Conservation (phyloP, 2,888 invertebrate species). For the Drosophila niveifrons region DNA sequence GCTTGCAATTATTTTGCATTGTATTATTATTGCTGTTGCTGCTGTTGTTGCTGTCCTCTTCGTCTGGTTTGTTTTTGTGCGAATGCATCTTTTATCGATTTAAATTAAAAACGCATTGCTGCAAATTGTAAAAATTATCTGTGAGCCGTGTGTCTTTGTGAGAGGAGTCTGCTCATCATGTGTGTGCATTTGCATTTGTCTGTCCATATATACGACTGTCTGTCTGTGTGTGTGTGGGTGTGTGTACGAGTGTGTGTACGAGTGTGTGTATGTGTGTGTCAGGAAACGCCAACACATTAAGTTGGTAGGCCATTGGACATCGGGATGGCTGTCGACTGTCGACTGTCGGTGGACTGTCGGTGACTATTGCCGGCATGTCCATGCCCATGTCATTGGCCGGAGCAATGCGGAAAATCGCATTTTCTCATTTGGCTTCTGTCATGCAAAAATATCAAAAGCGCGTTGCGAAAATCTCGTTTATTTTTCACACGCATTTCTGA, state of each 20-base stretch:
- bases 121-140: constrained; percentile 80
- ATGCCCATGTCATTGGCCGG: constrained; percentile 77
- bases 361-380: constrained; percentile 67
- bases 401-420: constrained; percentile 81
- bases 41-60: constrained; percentile 47
- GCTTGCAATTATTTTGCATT: constrained; percentile 71
- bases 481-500: constrained; percentile 79
- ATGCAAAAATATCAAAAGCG: constrained; percentile 79
- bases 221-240: constrained; percentile 34
- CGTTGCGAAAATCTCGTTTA: constrained; percentile 79
- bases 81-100: constrained; percentile 79
- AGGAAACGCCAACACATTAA: constrained; percentile 78
- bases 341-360: constrained; percentile 31
- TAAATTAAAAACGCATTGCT: constrained; percentile 80
- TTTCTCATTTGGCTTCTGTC: constrained; percentile 80
- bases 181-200: constrained; percentile 38
- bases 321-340: constrained; percentile 54
- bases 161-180: constrained; percentile 54
- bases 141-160: constrained; percentile 47
- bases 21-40: constrained; percentile 50
- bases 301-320: constrained; percentile 73
- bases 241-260: constrained; percentile 16
- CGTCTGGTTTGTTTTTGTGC: constrained; percentile 77
- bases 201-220: constrained; percentile 18
- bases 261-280: constrained; percentile 40